A percentile compares a stretch with the other conserved stretches of the same genome.
Evolutionary conservation across 2,113 vertebrate species (phyloP).

Genomic region (Alces alces): DNA sequence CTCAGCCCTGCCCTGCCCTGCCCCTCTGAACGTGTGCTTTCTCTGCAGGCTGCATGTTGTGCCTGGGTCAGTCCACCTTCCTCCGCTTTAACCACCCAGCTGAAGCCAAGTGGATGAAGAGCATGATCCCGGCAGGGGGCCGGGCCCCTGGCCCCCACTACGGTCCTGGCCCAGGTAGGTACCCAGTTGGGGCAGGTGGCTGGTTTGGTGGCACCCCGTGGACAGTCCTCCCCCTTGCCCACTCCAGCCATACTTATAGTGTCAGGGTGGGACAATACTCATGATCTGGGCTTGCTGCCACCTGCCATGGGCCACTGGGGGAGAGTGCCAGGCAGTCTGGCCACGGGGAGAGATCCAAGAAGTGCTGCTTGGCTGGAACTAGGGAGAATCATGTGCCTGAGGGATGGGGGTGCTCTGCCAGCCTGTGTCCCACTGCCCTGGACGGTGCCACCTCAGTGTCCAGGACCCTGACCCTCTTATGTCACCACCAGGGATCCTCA

Average conservation of each 20-base stretch:
- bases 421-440: background rate
- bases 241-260: background rate
- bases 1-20: background rate
- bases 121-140: conserved; percentile 87
- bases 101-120: conserved; percentile 97
- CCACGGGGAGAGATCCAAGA: background rate
- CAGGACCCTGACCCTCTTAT: background rate
- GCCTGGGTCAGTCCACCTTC: conserved; percentile 94
- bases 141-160: conserved; percentile 67
- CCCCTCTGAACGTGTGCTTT: background rate
- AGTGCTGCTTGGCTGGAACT: background rate
- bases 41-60: conserved; percentile 93
- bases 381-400: background rate
- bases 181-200: background rate
- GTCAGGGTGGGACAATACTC: background rate
- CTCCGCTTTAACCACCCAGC: conserved; percentile 97
- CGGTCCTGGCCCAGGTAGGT: conserved; percentile 81
- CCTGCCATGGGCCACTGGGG: background rate
- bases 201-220: background rate
- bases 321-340: conserved; percentile 22
- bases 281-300: conserved; percentile 35
- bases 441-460: background rate
- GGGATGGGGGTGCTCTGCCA: background rate
- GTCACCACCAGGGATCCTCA: background rate
- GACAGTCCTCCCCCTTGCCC: background rate